A percentile compares a stretch with the other conserved stretches of the same genome.
These are phyloP conservation scores for Limnothrissa miodon DNA, from an alignment of 2,113 vertebrate genomes.

Conservation along the genomic window DNA sequence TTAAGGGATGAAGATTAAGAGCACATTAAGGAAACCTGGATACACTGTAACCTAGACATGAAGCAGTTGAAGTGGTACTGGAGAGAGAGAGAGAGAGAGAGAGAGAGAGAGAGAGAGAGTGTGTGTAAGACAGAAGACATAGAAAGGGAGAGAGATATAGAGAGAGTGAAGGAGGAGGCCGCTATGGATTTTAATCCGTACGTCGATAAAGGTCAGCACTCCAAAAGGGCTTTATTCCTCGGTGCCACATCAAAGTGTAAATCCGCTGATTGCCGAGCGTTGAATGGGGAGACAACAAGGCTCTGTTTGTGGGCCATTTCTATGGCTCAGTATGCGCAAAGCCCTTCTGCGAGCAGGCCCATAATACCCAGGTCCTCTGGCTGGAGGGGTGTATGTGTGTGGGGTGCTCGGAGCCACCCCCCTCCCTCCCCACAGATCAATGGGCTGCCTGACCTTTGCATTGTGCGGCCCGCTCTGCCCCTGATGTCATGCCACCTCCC, in stretches of 20 bases:
- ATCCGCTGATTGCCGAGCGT: conserved; percentile 74
- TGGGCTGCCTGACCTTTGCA: conserved; percentile 74
- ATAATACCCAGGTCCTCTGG: conserved; percentile 70
- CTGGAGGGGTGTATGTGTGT: conserved; percentile 46
- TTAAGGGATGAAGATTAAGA: conserved; percentile 5
- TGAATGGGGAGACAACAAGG: conserved; percentile 75
- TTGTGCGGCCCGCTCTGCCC: conserved; percentile 68
- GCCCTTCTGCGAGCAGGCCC: conserved; percentile 65
- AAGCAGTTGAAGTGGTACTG: conserved; percentile 50
- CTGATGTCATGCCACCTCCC: conserved; percentile 76
- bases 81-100: conserved; percentile 5
- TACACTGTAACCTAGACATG: conserved; percentile 71
- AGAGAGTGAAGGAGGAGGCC: conserved; percentile 11
- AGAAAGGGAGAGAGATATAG: conserved; percentile 31
- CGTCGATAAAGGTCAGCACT: conserved; percentile 76
- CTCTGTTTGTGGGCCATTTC: conserved; percentile 71
- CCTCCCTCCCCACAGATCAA: conserved; percentile 70
- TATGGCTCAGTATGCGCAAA: conserved; percentile 71
- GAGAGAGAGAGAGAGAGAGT: background rate
- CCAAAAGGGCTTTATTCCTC: conserved; percentile 76
- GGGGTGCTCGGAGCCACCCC: conserved; percentile 33
- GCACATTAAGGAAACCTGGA: conserved; percentile 33
- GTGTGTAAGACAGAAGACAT: no score
- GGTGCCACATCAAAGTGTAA: conserved; percentile 76
- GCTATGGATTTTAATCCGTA: conserved; percentile 77